A percentile compares a stretch with the other conserved stretches of the same genome.
Evolutionary conservation across 30 jellyfish, hydroid and myxozoan genomes (phyloP).

Genomic region (Hydractinia symbiolongicarpus): DNA sequence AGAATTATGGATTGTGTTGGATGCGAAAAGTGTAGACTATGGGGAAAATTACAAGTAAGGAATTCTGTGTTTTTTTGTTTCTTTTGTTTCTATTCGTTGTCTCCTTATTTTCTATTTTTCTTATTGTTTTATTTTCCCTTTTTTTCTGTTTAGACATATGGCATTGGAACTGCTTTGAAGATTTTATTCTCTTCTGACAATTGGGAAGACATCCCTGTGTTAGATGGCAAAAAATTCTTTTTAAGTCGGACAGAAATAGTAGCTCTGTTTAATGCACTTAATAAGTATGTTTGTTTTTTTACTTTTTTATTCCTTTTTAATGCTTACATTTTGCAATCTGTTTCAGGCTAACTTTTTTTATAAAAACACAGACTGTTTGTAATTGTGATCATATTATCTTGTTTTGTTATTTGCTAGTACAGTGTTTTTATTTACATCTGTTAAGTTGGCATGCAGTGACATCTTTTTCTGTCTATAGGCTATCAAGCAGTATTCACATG

Average conservation of each 20-base stretch:
- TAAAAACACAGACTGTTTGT: too few relatives aligned
- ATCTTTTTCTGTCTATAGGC: too few relatives aligned
- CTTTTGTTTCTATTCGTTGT: neutral
- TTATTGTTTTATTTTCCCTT: neutral
- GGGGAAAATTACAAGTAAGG: slow-evolving; percentile 98
- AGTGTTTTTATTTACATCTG: too few relatives aligned
- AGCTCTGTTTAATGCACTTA: slow-evolving; percentile 71
- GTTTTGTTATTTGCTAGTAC: too few relatives aligned
- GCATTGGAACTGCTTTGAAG: slow-evolving; percentile 96
- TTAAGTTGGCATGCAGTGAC: too few relatives aligned
- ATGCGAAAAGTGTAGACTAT: slow-evolving; percentile 86
- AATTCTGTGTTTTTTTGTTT: neutral
- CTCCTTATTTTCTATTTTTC: neutral
- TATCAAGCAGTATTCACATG: too few relatives aligned
- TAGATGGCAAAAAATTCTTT: slow-evolving; percentile 59
- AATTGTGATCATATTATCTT: too few relatives aligned
- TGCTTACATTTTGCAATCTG: too few relatives aligned
- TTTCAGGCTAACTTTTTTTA: too few relatives aligned
- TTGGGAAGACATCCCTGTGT: slow-evolving; percentile 51
- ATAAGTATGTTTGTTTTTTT: slow-evolving; percentile 49
- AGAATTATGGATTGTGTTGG: slow-evolving; percentile 98
- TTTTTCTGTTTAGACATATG: slow-evolving; percentile 55
- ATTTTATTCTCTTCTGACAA: slow-evolving; percentile 75
- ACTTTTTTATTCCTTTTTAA: neutral
- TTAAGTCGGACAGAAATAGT: slow-evolving; percentile 78